Evolutionary conservation across 2,113 vertebrate genomes (phyloP).

Genomic region (Myiozetetes cayanensis): DNA sequence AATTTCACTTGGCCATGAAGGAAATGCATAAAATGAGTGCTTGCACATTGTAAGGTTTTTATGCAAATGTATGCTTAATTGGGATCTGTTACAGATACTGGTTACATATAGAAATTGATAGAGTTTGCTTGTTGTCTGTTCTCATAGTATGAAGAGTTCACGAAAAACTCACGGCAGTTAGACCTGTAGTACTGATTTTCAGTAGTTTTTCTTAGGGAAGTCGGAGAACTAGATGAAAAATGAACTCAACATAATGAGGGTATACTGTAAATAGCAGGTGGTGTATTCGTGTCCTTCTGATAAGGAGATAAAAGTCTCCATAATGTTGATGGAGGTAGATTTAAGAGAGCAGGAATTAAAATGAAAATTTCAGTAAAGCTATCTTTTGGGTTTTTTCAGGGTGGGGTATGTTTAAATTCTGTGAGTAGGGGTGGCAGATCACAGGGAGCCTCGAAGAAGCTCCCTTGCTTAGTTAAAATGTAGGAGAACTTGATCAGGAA

Average conservation of each 20-base stretch:
- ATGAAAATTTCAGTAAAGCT: background rate
- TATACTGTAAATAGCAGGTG: background rate
- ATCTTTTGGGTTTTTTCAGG: background rate
- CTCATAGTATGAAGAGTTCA: background rate
- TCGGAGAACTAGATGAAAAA: background rate
- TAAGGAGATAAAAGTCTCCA: background rate
- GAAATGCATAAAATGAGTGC: background rate
- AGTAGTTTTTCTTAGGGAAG: background rate
- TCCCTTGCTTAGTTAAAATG: background rate
- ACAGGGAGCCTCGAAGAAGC: background rate
- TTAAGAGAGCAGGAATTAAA: background rate
- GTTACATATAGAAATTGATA: background rate
- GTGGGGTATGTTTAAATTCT: background rate
- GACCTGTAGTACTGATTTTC: background rate
- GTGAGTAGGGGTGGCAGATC: background rate
- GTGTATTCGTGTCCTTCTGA: accelerated
- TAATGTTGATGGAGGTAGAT: background rate
- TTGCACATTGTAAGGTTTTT: background rate
- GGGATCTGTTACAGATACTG: background rate
- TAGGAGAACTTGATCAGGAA: background rate
- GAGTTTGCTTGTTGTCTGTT: background rate
- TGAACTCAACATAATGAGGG: background rate
- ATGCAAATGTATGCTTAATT: background rate
- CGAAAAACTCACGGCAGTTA: background rate
- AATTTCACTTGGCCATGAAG: background rate